Evolutionary conservation across 2,888 invertebrate genomes (phyloP), one percentile per base, ranked within the genome.

Genomic region (Stenolophus ochropezus): DNA sequence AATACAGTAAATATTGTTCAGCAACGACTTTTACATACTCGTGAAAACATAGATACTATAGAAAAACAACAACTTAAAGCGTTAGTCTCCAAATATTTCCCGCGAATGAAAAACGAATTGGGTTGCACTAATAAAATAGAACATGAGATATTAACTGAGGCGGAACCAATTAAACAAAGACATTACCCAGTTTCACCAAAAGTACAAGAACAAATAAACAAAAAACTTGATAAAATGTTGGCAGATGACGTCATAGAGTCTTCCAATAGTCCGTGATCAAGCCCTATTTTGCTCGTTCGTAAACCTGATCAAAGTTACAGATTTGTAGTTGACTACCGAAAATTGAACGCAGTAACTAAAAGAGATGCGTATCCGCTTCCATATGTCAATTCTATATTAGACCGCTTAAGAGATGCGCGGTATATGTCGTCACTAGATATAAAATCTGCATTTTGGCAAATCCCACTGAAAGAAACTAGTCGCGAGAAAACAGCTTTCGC

Each of bases 361-460:
- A 75, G 79, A 20, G 84, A 85, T 77, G 85, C 85, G 1, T 85
- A 86, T 65, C 85, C 85, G 4, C 49, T 87, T 8, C 86, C 86
- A 0, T 83, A 82, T 4, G 85, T 87, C 5, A 83, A 84, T 8
- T 83, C 82, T 20, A 85, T 85, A 0, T 69, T 86, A 20, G 85
- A 86, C n/a, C 84, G 84, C 16, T 79, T 86, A 1, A 65, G 84
- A 4, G 74, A 82, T 11, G 85, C 86, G 0, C 82, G 82, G 14
- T 86, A 85, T 65, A 82, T 86, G 16, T 83, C 84, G 8, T 85
- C 83, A 1, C 25, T 85, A 0, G 85, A 86, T 73, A 27, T 85
- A 5, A 85, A 85, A 20, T 84, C 85, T 14, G 87, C 85, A 0
- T 87, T 86, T 82, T 86, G 85, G 84, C 86, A 87, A 83, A 81